Base-by-base conservation (phyloP, 2,888 invertebrate species). In the Rugalucina vietnamica region DNA sequence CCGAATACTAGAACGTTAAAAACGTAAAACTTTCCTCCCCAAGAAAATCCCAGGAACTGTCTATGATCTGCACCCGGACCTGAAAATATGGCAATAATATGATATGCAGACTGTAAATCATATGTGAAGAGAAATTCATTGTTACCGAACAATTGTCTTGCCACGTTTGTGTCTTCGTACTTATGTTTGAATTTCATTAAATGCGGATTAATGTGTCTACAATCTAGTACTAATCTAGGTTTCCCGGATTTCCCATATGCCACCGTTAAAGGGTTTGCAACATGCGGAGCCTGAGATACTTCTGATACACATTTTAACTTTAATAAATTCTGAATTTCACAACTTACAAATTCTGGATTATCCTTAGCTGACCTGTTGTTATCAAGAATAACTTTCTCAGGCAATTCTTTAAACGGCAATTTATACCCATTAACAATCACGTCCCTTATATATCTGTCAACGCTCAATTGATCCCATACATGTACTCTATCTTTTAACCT, bases 1-100 rank as follows among this genome's bases (percentile, higher is more conserved):
- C 85, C 86, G 74, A 84, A 89, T 3, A 82, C 43, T 29, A 89
- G 49, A 54, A 86, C 89, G 32, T 76, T 84, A 18, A 81, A 89
- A 4, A 83, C 81, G 65, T 73, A 89, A 75, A 79, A 86, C 0
- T 29, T 32, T 50, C n/a, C 32, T 4, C 27, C 2, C 79, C 76
- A 76, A 2, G 49, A 54, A 50, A 82, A 74, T 24, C 80, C 43
- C 0, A 76, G 34, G 76, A 75, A 74, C 37, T 71, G 78, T 29
- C 70, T 43, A 69, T 81, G 75, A 14, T 27, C 27, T 49, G 29
- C 34, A 34, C 70, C 37, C 54, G 78, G 75, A 14, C 29, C 27
- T 49, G 29, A 27, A 60, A 37, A 69, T 43, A 80, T 80, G 39
- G 43, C 50, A 21, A 79, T 27, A 57, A 79, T 79, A 27, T 85